Percentiles rank a stretch among this genome's conserved stretches.
Conservation (phyloP, 2,113 vertebrate genomes). For the Phyllostomus discolor region DNA sequence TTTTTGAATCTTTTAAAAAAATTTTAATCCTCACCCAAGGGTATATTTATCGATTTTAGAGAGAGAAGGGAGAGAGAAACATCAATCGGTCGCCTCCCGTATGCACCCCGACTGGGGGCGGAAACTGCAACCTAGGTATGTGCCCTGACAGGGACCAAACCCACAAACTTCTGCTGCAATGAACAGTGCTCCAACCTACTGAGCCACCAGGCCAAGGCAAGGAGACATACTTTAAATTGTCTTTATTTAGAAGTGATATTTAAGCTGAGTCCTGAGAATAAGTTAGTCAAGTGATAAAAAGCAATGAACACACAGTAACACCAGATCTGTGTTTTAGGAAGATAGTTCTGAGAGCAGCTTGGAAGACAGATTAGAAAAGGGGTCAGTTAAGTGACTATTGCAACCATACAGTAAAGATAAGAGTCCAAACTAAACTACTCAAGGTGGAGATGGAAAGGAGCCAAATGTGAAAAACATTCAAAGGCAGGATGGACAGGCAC, state of each 20-base stretch:
- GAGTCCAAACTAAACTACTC: neutral
- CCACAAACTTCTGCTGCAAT: no score
- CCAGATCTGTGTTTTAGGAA: slow-evolving; percentile 19
- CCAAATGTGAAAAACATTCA: neutral
- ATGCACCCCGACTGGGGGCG: no score
- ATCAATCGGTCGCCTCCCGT: no score
- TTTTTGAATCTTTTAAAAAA: no score
- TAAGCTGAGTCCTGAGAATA: neutral
- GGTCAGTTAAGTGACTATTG: neutral
- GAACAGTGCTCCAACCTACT: no score
- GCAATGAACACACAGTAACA: neutral
- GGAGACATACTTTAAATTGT: neutral
- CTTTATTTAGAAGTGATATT: slow-evolving; percentile 35
- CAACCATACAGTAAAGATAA: neutral
- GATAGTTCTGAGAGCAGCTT: slow-evolving; percentile 5
- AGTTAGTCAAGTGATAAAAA: neutral
- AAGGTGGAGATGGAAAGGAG: neutral
- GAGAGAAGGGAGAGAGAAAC: no score
- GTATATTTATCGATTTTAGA: no score
- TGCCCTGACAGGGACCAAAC: no score
- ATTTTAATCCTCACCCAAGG: no score
- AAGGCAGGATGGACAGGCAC: neutral
- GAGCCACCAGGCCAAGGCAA: no score
- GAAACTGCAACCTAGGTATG: no score
- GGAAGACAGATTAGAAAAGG: slow-evolving; percentile 5